Evolutionary conservation across 2,888 invertebrate genomes (phyloP), one percentile per base, ranked within the genome.

Genomic region (Aphodius granarius): DNA sequence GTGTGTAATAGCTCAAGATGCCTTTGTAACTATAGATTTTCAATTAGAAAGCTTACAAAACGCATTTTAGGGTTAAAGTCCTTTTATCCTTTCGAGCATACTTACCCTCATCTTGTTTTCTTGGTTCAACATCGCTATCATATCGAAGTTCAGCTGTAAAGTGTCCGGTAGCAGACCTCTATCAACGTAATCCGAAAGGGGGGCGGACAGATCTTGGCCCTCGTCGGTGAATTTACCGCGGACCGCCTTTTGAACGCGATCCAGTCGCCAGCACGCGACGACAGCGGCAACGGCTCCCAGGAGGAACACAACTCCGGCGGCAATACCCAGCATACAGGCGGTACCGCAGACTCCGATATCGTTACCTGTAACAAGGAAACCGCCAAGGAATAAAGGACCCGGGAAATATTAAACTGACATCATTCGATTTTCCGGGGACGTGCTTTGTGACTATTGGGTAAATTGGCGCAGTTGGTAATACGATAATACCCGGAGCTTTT

Each of bases 251-350:
- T 84, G 84, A 1, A 83, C 83, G 63, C 82, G 81, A 73, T 83
- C 83, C 22, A 84, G 68, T 23, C 83, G 78, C 85, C 86, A 87
- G 75, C 85, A 86, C 18, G 85, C 81, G 9, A 85, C 82, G 5
- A 85, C 81, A 5, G 84, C 79, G 3, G 83, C 83, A 5, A 85
- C 81, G 0, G 84, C 82, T 5, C 83, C 81, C 23, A 83, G 79
- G 5, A 86, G 80, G 78, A 89, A 87, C 9, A 88, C 80, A 17
- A 86, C 84, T 0, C 87, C 88, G 0, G 86, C 86, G 17, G 86
- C 84, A 3, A 89, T 86, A 13, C 88, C 88, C 73, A 88, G 80
- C 78, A 89, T 84, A 78, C 89, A 89, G 1, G 86, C 83, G 0
- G 87, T 86, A 21, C 89, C 89, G 78, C 89, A 89, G 73, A 85